These are phyloP conservation scores for Neelides sp. DNA, from an alignment of 1,140 invertebrate genomes.

Conservation along the genomic window DNA sequence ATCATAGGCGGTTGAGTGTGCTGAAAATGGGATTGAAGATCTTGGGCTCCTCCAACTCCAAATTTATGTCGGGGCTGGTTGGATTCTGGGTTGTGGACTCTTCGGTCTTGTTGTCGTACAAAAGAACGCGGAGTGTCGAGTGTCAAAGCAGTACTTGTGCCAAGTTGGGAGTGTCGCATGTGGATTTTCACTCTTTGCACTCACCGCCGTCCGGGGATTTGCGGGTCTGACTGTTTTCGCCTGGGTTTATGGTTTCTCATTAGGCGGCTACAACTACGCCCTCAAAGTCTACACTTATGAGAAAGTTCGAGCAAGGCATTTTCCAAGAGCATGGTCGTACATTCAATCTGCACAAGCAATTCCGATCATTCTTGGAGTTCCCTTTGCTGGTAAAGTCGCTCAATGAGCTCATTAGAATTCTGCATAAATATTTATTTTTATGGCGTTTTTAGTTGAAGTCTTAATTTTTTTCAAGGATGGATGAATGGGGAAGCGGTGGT, in stretches of 20 bases:
- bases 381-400: conserved; percentile 67
- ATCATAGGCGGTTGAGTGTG: conserved; percentile 20
- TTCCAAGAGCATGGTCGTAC: conserved; percentile 76
- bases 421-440: too few species aligned
- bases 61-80: conserved; percentile 65
- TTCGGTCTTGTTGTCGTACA: conserved; percentile 70
- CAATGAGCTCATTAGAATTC: too few species aligned
- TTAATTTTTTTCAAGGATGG: conserved; percentile 45
- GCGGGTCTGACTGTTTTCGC: conserved; percentile 63
- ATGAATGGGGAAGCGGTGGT: conserved; percentile 57
- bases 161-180: conserved; percentile 53
- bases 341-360: conserved; percentile 76
- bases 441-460: conserved; percentile 1
- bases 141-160: conserved; percentile 70
- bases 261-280: conserved; percentile 68
- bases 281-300: conserved; percentile 81
- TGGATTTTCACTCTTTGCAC: conserved; percentile 61
- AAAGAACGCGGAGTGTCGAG: conserved; percentile 68
- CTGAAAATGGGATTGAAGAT: conserved; percentile 53
- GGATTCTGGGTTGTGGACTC: conserved; percentile 62
- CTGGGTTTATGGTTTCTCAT: conserved; percentile 56
- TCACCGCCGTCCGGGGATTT: conserved; percentile 61
- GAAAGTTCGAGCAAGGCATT: conserved; percentile 66
- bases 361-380: conserved; percentile 70
- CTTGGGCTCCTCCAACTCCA: conserved; percentile 55